Evolutionary conservation across 2,113 vertebrate species (phyloP).

Genomic region (Anarrhichthys ocellatus): DNA sequence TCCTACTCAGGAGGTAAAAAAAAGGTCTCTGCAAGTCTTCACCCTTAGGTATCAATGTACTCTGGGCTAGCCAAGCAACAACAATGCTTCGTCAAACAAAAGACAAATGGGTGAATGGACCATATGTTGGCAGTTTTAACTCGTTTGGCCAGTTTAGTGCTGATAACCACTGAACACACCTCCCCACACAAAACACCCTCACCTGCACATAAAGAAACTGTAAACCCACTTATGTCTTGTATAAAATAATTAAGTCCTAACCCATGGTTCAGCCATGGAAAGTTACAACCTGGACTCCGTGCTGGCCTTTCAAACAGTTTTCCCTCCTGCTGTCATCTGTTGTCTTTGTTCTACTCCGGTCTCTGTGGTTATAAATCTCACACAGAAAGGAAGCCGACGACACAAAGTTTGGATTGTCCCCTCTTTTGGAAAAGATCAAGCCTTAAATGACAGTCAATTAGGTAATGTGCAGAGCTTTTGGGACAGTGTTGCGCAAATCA

Average conservation of each 20-base stretch:
- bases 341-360: not conserved
- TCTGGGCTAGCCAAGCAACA: not conserved
- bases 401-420: not conserved
- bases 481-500: not conserved
- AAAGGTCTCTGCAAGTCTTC: not conserved
- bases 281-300: not conserved
- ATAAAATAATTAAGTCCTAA: not conserved
- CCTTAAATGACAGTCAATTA: slow-evolving; percentile 8
- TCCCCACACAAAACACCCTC: not conserved
- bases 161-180: not conserved
- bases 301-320: not conserved
- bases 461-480: slow-evolving; percentile 9
- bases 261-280: not conserved
- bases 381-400: not conserved
- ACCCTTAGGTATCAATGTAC: not conserved
- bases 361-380: slow-evolving; percentile 14
- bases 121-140: slow-evolving; percentile 19
- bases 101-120: not conserved
- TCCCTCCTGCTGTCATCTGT: not conserved
- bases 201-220: not conserved
- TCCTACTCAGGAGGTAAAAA: not conserved
- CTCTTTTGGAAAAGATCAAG: slow-evolving; percentile 19
- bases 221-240: not conserved
- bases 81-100: not conserved
- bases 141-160: slow-evolving; percentile 13